These are phyloP conservation scores for Penelope pileata DNA, from an alignment of 2,113 vertebrate species.

Conservation along the genomic window DNA sequence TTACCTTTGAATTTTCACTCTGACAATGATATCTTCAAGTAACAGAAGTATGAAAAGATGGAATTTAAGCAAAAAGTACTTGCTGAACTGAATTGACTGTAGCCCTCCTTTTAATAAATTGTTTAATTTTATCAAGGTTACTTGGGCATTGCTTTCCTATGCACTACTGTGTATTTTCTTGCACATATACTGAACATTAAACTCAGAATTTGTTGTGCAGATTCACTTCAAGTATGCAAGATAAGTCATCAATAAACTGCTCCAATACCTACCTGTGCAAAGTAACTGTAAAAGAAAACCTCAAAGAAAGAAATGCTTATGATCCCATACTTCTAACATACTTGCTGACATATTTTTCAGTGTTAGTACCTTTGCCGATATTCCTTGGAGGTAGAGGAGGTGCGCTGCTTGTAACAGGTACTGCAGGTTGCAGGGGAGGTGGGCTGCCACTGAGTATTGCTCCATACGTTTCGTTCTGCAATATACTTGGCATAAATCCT, in stretches of 20 bases:
- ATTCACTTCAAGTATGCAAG: not conserved
- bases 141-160: not conserved
- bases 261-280: not conserved
- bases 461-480: slow-evolving; percentile 97
- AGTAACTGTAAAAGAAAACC: not conserved
- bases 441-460: slow-evolving; percentile 86
- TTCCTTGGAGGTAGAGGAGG: slow-evolving; percentile 95
- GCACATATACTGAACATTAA: not conserved
- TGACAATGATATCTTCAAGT: not conserved
- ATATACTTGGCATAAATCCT: slow-evolving; percentile 86
- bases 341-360: not conserved
- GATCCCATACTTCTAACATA: not conserved
- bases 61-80: not conserved
- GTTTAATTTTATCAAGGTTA: not conserved
- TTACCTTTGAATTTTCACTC: not conserved
- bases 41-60: not conserved
- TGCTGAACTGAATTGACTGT: not conserved
- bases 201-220: not conserved
- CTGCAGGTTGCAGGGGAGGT: slow-evolving; percentile 58
- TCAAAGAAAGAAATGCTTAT: not conserved
- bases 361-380: slow-evolving; percentile 86
- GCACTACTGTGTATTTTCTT: not conserved
- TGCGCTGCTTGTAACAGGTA: slow-evolving; percentile 76
- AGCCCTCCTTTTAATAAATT: not conserved
- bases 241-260: not conserved